These are phyloP conservation scores for Aphelinus certus DNA, from an alignment of 1,140 invertebrate species.

Conservation along the genomic window DNA sequence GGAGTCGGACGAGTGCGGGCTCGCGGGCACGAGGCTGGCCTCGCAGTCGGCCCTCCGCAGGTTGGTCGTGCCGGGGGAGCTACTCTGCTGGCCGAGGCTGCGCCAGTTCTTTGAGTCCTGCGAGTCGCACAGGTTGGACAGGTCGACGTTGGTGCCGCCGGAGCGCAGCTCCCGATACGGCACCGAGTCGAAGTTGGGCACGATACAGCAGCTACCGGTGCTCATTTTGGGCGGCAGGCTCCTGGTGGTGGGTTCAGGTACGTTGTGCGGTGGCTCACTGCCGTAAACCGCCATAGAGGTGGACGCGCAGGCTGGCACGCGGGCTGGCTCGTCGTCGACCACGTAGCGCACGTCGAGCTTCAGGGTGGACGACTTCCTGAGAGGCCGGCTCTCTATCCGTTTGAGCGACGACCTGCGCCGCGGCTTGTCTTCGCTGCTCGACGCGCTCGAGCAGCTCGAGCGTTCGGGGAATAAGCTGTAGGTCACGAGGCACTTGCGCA, in stretches of 20 bases:
- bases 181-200: conserved; percentile 32
- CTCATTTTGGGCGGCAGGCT: conserved; percentile 23
- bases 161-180: conserved; percentile 24
- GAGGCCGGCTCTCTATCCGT: conserved; percentile 7
- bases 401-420: background rate
- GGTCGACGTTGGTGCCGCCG: conserved; percentile 36
- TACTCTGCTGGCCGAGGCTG: conserved; percentile 34
- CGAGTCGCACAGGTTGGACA: conserved; percentile 41
- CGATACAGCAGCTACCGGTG: conserved; percentile 15
- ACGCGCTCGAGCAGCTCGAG: background rate
- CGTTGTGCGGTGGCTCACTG: background rate
- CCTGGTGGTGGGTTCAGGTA: conserved; percentile 7
- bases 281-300: conserved; percentile 11
- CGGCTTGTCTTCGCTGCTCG: conserved; percentile 14
- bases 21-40: conserved; percentile 42
- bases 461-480: conserved; percentile 49
- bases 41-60: conserved; percentile 28
- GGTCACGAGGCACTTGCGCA: conserved; percentile 54
- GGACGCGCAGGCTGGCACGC: background rate
- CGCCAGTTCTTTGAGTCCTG: conserved; percentile 47
- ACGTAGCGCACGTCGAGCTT: conserved; percentile 56
- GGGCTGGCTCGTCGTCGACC: conserved; percentile 28
- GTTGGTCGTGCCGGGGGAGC: background rate
- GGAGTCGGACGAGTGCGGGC: conserved; percentile 77
- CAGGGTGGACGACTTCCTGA: conserved; percentile 56